Conservation (phyloP, 2,797 vertebrate genomes). For the Pangasius sanitwongsei region DNA sequence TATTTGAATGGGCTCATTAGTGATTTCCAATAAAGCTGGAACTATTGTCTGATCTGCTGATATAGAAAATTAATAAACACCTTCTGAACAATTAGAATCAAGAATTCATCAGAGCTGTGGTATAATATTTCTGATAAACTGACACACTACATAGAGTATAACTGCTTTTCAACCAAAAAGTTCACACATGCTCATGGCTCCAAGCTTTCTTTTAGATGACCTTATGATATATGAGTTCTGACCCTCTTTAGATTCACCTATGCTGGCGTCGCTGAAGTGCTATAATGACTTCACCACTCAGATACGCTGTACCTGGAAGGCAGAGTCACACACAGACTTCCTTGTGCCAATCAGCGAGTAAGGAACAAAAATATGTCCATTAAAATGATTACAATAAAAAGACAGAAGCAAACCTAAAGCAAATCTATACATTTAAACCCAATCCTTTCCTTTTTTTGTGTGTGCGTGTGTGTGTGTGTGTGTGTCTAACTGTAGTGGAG, state of each 20-base stretch:
- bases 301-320: constrained; percentile 68
- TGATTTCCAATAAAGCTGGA: background rate
- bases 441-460: background rate
- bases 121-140: background rate
- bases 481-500: background rate
- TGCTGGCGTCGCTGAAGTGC: constrained; percentile 69
- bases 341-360: constrained; percentile 28
- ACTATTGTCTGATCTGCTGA: background rate
- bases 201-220: background rate
- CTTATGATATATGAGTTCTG: background rate
- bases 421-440: background rate
- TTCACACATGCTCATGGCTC: background rate
- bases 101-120: background rate
- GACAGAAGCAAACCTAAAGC: background rate
- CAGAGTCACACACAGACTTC: constrained; percentile 45
- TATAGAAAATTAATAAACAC: background rate
- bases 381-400: background rate
- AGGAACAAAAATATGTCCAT: constrained; percentile 9
- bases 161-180: background rate
- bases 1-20: background rate
- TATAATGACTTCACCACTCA: constrained; percentile 65
- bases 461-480: background rate
- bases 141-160: background rate
- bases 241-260: constrained; percentile 57
- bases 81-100: background rate